Conservation (phyloP, 35 echinoderm and acorn worm genomes). For the Apostichopus japonicus region DNA sequence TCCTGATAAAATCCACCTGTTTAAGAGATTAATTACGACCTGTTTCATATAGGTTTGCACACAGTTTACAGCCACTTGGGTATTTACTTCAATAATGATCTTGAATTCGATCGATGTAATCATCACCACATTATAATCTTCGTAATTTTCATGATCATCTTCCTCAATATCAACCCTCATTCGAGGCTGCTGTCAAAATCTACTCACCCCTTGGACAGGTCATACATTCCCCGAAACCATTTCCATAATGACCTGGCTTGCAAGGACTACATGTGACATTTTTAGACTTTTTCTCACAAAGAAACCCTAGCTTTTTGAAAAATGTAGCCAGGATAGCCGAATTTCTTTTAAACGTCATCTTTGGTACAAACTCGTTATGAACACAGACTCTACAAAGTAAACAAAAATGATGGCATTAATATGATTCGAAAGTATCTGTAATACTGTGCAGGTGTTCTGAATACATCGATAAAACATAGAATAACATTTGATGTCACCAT, state of each 20-base stretch:
- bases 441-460: no score
- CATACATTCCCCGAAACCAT: not conserved
- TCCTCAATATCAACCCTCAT: not conserved
- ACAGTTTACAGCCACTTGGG: not conserved
- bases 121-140: not conserved
- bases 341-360: not conserved
- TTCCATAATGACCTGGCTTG: not conserved
- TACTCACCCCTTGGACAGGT: not conserved
- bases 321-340: no score
- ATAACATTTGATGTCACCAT: no score
- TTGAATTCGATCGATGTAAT: not conserved
- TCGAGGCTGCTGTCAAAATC: no score
- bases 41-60: not conserved
- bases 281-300: not conserved
- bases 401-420: no score
- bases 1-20: conserved; percentile 68
- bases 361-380: not conserved
- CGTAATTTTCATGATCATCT: no score
- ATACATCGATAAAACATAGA: no score
- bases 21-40: not conserved
- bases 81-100: not conserved
- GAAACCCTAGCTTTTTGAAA: not conserved
- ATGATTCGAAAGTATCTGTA: no score
- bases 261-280: not conserved
- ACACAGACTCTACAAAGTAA: not conserved